phyloP scores from a whole-genome alignment of 2,797 vertebrate genomes.

The Myotis pilosus region DNA sequence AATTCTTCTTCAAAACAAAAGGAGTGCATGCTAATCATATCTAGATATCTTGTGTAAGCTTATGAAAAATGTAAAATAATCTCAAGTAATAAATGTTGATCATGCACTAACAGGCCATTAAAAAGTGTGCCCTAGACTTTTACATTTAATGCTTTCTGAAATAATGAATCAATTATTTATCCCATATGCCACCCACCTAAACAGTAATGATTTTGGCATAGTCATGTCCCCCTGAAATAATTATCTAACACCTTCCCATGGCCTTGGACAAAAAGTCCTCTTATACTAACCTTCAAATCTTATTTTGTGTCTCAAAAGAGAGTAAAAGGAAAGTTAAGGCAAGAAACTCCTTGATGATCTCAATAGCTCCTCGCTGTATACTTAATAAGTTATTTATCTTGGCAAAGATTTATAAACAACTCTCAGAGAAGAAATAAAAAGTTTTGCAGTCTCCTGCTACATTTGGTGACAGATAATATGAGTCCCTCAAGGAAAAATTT shows the following conservation, averaged over 20 bases:
- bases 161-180: background rate
- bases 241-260: background rate
- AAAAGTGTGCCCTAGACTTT: background rate
- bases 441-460: background rate
- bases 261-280: background rate
- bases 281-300: background rate
- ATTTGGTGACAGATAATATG: background rate
- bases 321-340: background rate
- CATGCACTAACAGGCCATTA: background rate
- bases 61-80: background rate
- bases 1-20: background rate
- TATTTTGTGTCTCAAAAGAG: background rate
- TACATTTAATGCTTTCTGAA: background rate
- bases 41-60: background rate
- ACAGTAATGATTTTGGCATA: background rate
- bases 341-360: background rate
- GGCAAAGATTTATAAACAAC: background rate
- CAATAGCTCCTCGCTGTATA: background rate
- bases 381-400: background rate
- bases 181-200: background rate
- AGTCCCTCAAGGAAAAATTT: background rate
- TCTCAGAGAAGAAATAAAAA: background rate
- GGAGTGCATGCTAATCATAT: background rate
- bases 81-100: background rate
- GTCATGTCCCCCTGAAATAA: background rate